Evolutionary conservation across 2,888 invertebrate species (phyloP), one percentile per base, ranked within the genome.

Genomic region (Invenusta paracnida): DNA sequence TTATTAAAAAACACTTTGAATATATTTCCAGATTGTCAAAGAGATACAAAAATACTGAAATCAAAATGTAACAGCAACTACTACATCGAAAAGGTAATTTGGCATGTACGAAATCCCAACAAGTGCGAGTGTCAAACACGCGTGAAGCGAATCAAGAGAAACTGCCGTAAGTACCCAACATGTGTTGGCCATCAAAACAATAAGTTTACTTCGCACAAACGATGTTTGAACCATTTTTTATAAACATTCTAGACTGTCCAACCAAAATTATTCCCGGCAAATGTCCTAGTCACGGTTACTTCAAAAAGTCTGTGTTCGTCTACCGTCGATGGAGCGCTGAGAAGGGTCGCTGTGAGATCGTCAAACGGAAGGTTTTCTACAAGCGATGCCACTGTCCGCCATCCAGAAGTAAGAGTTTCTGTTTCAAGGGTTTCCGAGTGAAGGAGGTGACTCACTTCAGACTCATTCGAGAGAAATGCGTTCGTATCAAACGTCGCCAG

Each of bases 11-110:
- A n/a, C n/a, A n/a, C n/a, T n/a, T 1, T 23, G 29, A n/a, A 79
- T n/a, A 11, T 79, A 25, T 30, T 85, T 28, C 5, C 23, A 85
- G 85, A 85, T 85, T 85, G 85, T 25, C 67, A 25, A 1, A 1
- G 48, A 17, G 79, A 30, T 1, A 83, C 79, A n/a, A 28, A 30
- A 1, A n/a, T 85, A 17, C 30, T 79, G n/a, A 85, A 85, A 85
- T 85, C 85, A 2, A 28, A 30, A 25, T 85, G 85, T 79, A 82
- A 85, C 30, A 81, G 85, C 83, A 85, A 85, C 1, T 85, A 85
- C 67, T 85, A 81, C 48, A 83, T n/a, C 0, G 85, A 85, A 83
- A 85, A 81, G 29, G 0, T 82, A 5, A 25, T 27, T n/a, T 81
- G 79, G 31, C 67, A 81, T 27, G 73, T 23, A 79, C 73, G 79